Evolutionary conservation across 2,113 vertebrate species (phyloP), one percentile per base, ranked within the genome.

Genomic region (Pyxicephalus adspersus): DNA sequence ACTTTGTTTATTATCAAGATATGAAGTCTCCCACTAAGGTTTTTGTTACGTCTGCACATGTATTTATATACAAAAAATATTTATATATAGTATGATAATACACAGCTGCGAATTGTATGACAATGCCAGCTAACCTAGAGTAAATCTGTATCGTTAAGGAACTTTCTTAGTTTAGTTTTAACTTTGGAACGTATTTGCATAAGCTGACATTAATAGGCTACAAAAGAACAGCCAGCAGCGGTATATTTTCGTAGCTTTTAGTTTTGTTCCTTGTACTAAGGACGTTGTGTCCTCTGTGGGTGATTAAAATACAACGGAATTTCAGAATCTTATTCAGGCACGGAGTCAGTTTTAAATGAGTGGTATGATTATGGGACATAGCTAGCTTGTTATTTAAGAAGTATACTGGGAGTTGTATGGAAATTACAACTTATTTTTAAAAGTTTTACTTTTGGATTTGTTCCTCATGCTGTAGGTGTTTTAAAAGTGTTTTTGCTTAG

Each of bases 161-260:
- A 61, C 58, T 61, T 61, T 61, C 38, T 61, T 16, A 38, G 71
- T 38, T 58, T 58, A 3, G 19, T 38, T 45, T 74, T 74, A 60
- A 74, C 71, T 74, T 60, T 73, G 54, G 17, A 22, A 38, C 19
- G 58, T 74, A 74, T 74, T 74, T 60, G 71, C 71, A 74, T 74
- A 74, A 74, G 71, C 34, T 57, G 55, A 74, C 71, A 74, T 74
- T 60, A 74, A 74, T 38, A 38, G 34, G 45, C 38, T 31, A 65
- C 45, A 77, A 55, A 77, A 65, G 45, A 65, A 77, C 25, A 54
- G 75, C 75, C 75, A 65, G 61, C 61, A 77, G 75, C 75, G 18
- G 19, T 77, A 65, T 51, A 2, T 38, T 77, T 64, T 77, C 29
- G 38, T 45, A 52, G 61, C 61, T 52, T 34, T 20, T 52, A 26